Conservation (phyloP, 2,797 vertebrate genomes). For the Leuciscus waleckii region DNA sequence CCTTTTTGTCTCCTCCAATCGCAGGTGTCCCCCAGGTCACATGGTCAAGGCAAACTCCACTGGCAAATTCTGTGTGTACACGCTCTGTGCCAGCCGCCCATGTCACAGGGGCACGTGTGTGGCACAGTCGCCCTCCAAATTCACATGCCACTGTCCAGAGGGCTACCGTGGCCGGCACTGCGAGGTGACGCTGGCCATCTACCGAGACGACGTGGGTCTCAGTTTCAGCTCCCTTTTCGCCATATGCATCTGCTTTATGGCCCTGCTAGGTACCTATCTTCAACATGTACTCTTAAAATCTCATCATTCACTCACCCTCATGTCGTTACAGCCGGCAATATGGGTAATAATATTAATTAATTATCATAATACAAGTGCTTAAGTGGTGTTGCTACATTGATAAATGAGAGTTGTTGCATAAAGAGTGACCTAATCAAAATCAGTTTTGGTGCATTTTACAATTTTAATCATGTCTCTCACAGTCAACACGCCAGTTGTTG, state of each 20-base stretch:
- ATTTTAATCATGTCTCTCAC: slow-evolving; percentile 10
- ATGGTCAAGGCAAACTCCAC: slow-evolving; percentile 83
- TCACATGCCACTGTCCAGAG: slow-evolving; percentile 86
- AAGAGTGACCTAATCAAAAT: slow-evolving; percentile 7
- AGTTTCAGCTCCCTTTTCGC: slow-evolving; percentile 91
- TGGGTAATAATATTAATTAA: neutral
- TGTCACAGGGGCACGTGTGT: slow-evolving; percentile 88
- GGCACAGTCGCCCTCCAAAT: slow-evolving; percentile 83
- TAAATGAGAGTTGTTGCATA: neutral
- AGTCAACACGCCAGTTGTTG: neutral
- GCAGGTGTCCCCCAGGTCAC: slow-evolving; percentile 87
- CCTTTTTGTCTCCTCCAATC: slow-evolving; percentile 25
- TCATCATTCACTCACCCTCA: neutral
- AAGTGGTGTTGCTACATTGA: neutral
- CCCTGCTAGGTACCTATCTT: slow-evolving; percentile 87
- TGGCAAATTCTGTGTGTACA: slow-evolving; percentile 83
- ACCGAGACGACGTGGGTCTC: slow-evolving; percentile 85
- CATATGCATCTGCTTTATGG: slow-evolving; percentile 91
- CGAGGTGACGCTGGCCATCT: slow-evolving; percentile 83
- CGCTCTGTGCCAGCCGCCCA: slow-evolving; percentile 82
- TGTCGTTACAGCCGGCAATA: neutral
- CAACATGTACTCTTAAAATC: slow-evolving; percentile 71
- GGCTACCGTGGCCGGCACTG: slow-evolving; percentile 86
- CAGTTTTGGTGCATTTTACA: neutral
- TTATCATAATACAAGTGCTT: neutral